Conservation (phyloP, 2,888 invertebrate species). For the Nomada ferruginata region DNA sequence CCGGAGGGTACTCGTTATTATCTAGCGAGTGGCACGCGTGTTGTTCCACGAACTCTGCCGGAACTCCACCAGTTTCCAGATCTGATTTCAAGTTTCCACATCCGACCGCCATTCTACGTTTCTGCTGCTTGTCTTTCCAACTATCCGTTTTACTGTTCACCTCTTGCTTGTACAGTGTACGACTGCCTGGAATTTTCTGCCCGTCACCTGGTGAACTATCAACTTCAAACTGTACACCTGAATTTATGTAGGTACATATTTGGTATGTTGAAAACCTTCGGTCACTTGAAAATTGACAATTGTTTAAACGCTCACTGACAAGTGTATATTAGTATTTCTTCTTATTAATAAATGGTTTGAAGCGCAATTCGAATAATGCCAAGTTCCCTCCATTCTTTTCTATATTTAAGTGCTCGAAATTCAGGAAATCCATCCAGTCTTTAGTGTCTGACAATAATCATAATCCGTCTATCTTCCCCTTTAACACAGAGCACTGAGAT, state of each 20-base stretch:
- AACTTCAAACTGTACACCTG: too few species aligned
- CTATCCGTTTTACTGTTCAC: neutral
- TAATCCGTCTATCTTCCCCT: neutral
- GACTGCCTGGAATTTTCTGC: too few species aligned
- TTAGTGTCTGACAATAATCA: too few species aligned
- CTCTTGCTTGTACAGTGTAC: neutral
- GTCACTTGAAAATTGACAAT: too few species aligned
- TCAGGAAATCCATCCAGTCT: too few species aligned
- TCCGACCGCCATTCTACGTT: neutral
- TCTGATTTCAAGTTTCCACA: constrained; percentile 39
- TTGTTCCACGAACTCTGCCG: constrained; percentile 26
- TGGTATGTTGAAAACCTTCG: too few species aligned
- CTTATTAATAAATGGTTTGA: neutral
- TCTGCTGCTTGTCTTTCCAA: neutral
- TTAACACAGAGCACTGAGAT: neutral
- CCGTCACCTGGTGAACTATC: too few species aligned
- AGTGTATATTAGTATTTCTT: neutral
- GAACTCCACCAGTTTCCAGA: constrained; percentile 18
- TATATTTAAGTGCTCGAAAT: neutral
- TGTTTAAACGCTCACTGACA: too few species aligned
- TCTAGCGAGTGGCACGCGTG: constrained; percentile 11
- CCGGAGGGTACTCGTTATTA: constrained; percentile 28
- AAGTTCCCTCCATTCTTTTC: too few species aligned
- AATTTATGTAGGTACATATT: too few species aligned
- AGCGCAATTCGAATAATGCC: too few species aligned